phyloP scores from a whole-genome alignment of 2,797 vertebrate species.

The Orientallactaga sibirica region DNA sequence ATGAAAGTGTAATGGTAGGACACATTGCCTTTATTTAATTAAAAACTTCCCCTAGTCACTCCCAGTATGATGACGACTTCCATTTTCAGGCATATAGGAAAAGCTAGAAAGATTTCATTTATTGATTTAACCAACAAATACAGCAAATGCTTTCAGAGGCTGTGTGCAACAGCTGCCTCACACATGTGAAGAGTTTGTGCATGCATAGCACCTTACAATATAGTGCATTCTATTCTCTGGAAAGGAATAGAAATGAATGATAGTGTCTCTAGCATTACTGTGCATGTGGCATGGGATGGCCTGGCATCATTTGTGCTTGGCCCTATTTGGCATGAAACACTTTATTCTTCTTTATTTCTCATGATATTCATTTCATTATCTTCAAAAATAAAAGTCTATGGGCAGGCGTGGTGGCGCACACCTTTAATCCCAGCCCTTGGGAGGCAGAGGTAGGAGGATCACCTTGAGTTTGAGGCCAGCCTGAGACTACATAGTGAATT shows the following conservation, averaged over 20 bases:
- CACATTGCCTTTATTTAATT: background rate
- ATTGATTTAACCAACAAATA: background rate
- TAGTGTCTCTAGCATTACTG: background rate
- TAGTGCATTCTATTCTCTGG: background rate
- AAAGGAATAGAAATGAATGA: background rate
- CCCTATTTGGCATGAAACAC: background rate
- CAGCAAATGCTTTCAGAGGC: background rate
- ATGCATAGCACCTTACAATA: background rate
- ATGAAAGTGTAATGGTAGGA: background rate
- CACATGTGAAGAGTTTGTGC: background rate
- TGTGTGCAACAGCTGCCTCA: background rate
- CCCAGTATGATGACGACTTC: background rate
- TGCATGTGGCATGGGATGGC: background rate
- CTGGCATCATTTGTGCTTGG: too few species aligned
- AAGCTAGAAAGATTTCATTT: background rate
- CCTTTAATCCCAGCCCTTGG: too few species aligned
- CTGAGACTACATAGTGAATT: too few species aligned
- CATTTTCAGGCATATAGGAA: conserved; percentile 27
- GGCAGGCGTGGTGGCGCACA: too few species aligned
- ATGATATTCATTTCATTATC: conserved; percentile 2
- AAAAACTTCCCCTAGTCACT: conserved; percentile 18
- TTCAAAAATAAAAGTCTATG: background rate
- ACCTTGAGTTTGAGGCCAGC: too few species aligned
- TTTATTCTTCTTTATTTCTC: conserved; percentile 2
- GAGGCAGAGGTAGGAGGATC: too few species aligned